Evolutionary conservation across 1,140 invertebrate genomes (phyloP).

Genomic region (Luehdorfia chinensis): DNA sequence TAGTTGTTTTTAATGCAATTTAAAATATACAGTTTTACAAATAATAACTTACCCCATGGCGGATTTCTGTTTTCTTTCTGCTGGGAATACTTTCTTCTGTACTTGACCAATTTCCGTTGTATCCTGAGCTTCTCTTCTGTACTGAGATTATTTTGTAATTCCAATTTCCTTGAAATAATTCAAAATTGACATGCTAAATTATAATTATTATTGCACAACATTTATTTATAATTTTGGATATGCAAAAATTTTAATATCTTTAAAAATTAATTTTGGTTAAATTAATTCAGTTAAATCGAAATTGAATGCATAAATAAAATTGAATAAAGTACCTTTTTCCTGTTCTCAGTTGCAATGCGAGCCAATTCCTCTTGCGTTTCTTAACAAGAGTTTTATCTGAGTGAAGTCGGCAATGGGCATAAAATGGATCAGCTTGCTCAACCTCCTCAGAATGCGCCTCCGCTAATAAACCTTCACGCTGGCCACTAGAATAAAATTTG

Average conservation of each 20-base stretch:
- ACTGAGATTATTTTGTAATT: conserved; percentile 69
- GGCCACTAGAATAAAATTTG: conserved; percentile 83
- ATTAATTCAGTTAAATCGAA: conserved; percentile 2
- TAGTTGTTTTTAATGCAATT: conserved; percentile 11
- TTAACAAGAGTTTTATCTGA: conserved; percentile 89
- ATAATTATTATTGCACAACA: too few species aligned
- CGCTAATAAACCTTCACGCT: conserved; percentile 93
- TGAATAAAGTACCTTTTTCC: conserved; percentile 79
- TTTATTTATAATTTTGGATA: too few species aligned
- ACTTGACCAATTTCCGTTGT: conserved; percentile 86
- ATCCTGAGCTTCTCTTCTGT: conserved; percentile 85
- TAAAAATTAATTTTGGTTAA: too few species aligned
- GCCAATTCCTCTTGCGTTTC: conserved; percentile 90
- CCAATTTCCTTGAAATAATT: conserved; percentile 42
- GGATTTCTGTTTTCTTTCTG: conserved; percentile 86
- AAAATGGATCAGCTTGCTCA: conserved; percentile 97
- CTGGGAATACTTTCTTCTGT: conserved; percentile 85
- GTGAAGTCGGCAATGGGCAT: conserved; percentile 96
- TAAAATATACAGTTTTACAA: too few species aligned
- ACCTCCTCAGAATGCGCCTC: conserved; percentile 96
- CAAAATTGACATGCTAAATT: neutral
- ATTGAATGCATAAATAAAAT: neutral
- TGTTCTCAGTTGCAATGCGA: conserved; percentile 90
- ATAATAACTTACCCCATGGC: conserved; percentile 86
- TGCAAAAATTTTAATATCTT: too few species aligned